Evolutionary conservation across 2,797 vertebrate genomes (phyloP).

Genomic region (Sternotherus odoratus): DNA sequence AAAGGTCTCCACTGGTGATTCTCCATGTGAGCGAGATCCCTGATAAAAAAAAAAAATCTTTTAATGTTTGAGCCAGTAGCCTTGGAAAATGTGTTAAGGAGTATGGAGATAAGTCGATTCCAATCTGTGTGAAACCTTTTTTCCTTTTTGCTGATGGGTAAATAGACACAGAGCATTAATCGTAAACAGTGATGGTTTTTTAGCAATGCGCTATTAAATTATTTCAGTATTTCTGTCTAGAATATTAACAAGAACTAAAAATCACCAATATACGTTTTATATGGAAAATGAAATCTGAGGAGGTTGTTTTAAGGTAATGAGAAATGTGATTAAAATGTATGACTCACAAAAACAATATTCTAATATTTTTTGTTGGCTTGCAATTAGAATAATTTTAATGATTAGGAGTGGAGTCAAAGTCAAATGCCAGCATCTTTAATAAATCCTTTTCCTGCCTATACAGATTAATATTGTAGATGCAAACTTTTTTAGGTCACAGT

Average conservation of each 20-base stretch:
- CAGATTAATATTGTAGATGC: slow-evolving; percentile 88
- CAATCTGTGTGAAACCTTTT: slow-evolving; percentile 58
- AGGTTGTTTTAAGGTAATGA: slow-evolving; percentile 81
- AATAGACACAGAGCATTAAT: slow-evolving; percentile 75
- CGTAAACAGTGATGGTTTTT: slow-evolving; percentile 66
- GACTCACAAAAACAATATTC: slow-evolving; percentile 83
- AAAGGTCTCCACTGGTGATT: slow-evolving; percentile 15
- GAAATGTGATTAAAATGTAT: slow-evolving; percentile 89
- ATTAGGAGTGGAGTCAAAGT: slow-evolving; percentile 83
- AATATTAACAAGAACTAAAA: slow-evolving; percentile 77
- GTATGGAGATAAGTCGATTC: slow-evolving; percentile 54
- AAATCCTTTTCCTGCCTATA: slow-evolving; percentile 85
- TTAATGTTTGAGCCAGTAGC: slow-evolving; percentile 59
- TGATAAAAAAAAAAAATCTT: slow-evolving; percentile 63
- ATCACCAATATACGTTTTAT: slow-evolving; percentile 77
- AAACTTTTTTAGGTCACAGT: slow-evolving; percentile 94
- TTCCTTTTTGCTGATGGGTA: slow-evolving; percentile 68
- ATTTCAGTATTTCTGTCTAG: slow-evolving; percentile 71
- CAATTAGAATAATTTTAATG: slow-evolving; percentile 87
- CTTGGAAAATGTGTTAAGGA: slow-evolving; percentile 59
- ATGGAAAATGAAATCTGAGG: slow-evolving; percentile 76
- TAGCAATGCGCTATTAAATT: slow-evolving; percentile 72
- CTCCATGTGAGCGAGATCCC: slow-evolving; percentile 44
- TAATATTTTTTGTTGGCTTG: slow-evolving; percentile 81
- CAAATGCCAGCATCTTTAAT: slow-evolving; percentile 88